A percentile compares a stretch with the other conserved stretches of the same genome.
phyloP scores from a whole-genome alignment of 2,113 vertebrate species.

The Sebastes schlegelii region DNA sequence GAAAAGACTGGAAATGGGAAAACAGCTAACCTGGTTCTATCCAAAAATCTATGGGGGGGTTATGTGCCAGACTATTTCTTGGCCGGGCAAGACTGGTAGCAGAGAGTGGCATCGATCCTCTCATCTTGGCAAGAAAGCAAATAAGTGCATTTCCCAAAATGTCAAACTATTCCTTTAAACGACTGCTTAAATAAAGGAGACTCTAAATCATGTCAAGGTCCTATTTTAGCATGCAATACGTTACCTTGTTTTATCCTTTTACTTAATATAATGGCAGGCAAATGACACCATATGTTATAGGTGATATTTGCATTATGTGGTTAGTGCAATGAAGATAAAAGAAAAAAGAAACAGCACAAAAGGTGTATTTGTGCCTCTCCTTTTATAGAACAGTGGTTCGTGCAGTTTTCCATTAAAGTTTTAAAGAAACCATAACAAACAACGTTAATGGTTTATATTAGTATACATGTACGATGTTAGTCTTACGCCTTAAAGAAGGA shows the following conservation, averaged over 20 bases:
- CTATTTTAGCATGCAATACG: constrained; percentile 63
- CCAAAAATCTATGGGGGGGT: neutral
- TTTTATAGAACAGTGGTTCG: constrained; percentile 42
- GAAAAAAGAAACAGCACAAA: constrained; percentile 54
- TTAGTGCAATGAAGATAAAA: constrained; percentile 66
- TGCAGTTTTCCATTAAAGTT: constrained; percentile 44
- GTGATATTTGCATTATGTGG: constrained; percentile 65
- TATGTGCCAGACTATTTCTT: neutral
- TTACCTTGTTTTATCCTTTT: constrained; percentile 30
- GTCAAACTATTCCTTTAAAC: constrained; percentile 13
- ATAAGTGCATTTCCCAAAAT: constrained; percentile 24
- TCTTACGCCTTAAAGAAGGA: neutral
- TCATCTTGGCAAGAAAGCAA: constrained; percentile 29
- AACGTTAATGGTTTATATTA: constrained; percentile 41
- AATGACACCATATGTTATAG: constrained; percentile 54
- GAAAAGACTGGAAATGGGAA: neutral
- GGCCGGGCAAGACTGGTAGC: neutral
- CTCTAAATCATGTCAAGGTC: constrained; percentile 2
- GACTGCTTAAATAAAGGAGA: neutral
- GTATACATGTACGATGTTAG: constrained; percentile 53
- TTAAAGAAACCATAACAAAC: constrained; percentile 19
- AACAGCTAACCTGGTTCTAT: neutral
- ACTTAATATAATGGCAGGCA: constrained; percentile 48
- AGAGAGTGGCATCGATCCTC: neutral
- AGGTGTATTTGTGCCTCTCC: constrained; percentile 57